phyloP scores from a whole-genome alignment of 2,797 vertebrate genomes.

The Gephyroberyx darwinii region DNA sequence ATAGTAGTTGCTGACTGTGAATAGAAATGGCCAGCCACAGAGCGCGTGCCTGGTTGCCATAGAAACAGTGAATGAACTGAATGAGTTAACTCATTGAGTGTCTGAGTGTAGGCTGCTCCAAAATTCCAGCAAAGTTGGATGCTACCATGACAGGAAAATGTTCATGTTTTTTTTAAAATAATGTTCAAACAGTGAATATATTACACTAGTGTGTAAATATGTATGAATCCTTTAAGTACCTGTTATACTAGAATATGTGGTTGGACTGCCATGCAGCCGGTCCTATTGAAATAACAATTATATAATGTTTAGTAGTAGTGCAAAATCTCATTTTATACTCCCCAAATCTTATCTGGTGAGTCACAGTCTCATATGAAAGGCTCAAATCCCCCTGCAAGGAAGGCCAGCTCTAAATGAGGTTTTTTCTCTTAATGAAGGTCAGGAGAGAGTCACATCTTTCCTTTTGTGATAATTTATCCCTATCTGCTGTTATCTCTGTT shows the following conservation, averaged over 20 bases:
- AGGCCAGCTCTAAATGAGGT: conserved; percentile 73
- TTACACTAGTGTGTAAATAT: neutral
- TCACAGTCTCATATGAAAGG: conserved; percentile 68
- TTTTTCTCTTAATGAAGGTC: conserved; percentile 86
- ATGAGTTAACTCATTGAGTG: neutral
- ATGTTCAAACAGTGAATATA: neutral
- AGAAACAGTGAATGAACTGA: conserved; percentile 8
- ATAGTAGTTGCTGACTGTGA: neutral
- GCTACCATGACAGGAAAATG: neutral
- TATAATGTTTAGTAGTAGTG: conserved; percentile 52
- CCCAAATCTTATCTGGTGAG: conserved; percentile 69
- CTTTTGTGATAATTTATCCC: conserved; percentile 86
- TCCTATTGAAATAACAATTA: conserved; percentile 8
- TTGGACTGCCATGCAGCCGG: neutral
- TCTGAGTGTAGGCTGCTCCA: neutral
- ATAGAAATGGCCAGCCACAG: neutral
- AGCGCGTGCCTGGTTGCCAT: neutral
- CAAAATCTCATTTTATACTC: conserved; percentile 50
- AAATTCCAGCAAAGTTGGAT: neutral
- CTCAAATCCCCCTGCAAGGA: conserved; percentile 74
- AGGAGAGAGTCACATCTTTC: conserved; percentile 84
- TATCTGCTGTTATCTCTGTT: conserved; percentile 85
- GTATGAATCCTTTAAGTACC: neutral
- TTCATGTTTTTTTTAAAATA: neutral
- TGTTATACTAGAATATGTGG: neutral